phyloP scores from a whole-genome alignment of 1,140 invertebrate species.

The Polypedilum vanderplanki region DNA sequence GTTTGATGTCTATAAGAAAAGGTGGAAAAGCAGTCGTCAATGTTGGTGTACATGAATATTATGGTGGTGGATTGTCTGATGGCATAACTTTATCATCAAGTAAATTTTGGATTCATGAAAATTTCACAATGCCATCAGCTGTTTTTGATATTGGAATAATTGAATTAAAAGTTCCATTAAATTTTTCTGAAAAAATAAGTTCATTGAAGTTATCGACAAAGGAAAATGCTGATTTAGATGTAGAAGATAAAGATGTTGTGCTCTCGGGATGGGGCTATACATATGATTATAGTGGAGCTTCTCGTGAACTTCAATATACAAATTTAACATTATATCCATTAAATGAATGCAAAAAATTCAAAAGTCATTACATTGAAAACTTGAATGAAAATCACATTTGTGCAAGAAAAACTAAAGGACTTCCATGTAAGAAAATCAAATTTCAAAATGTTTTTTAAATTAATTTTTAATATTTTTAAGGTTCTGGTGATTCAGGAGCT shows the following conservation, averaged over 20 bases:
- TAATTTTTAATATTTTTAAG: too few relatives aligned
- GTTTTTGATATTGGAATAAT: background rate
- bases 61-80: background rate
- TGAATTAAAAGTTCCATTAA: background rate
- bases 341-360: background rate
- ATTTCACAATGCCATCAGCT: background rate
- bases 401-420: background rate
- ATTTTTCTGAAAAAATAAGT: background rate
- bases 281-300: background rate
- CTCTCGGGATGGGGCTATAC: background rate
- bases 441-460: too few relatives aligned
- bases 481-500: background rate
- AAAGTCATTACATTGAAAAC: background rate
- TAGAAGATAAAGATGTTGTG: background rate
- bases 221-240: background rate
- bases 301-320: background rate
- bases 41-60: background rate
- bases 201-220: background rate
- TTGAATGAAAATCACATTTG: conserved; percentile 5
- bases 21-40: background rate
- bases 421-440: background rate
- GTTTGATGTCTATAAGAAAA: background rate
- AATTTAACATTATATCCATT: background rate
- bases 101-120: background rate
- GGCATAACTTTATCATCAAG: background rate